phyloP scores from a whole-genome alignment of 1,140 invertebrate genomes.

The Scaptomyza hsui region DNA sequence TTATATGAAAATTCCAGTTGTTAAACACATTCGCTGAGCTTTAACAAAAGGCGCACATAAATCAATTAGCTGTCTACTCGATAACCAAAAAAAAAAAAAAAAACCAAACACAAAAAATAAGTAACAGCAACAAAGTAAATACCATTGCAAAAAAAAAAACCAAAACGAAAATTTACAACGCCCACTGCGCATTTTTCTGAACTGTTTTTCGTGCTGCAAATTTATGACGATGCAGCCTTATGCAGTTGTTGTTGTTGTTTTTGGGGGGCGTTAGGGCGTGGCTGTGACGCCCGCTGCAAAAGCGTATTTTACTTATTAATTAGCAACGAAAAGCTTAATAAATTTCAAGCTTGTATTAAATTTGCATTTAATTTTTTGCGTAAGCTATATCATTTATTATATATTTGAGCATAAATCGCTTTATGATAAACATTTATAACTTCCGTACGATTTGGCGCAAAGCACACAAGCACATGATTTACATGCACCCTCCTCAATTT shows the following conservation, averaged over 20 bases:
- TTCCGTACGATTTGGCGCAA: constrained; percentile 70
- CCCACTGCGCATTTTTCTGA: constrained; percentile 63
- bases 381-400: constrained; percentile 58
- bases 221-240: constrained; percentile 69
- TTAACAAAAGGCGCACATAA: constrained; percentile 78
- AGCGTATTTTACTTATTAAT: constrained; percentile 75
- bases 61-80: constrained; percentile 73
- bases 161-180: constrained; percentile 66
- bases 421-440: constrained; percentile 75
- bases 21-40: constrained; percentile 54
- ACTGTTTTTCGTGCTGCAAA: constrained; percentile 44
- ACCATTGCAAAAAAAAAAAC: constrained; percentile 52
- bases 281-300: constrained; percentile 45
- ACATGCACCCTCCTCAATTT: constrained; percentile 24
- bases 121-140: constrained; percentile 72
- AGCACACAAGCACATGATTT: constrained; percentile 50
- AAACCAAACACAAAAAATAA: constrained; percentile 13
- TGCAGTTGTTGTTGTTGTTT: constrained; percentile 35
- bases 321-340: constrained; percentile 68
- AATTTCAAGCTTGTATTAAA: constrained; percentile 65
- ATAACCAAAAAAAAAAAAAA: constrained; percentile 29
- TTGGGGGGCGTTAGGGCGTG: constrained; percentile 52
- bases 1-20: constrained; percentile 58
- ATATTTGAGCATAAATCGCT: constrained; percentile 53
- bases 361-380: constrained; percentile 54